These are phyloP conservation scores for Phainopepla nitens DNA, from an alignment of 2,113 vertebrate genomes.

Conservation along the genomic window DNA sequence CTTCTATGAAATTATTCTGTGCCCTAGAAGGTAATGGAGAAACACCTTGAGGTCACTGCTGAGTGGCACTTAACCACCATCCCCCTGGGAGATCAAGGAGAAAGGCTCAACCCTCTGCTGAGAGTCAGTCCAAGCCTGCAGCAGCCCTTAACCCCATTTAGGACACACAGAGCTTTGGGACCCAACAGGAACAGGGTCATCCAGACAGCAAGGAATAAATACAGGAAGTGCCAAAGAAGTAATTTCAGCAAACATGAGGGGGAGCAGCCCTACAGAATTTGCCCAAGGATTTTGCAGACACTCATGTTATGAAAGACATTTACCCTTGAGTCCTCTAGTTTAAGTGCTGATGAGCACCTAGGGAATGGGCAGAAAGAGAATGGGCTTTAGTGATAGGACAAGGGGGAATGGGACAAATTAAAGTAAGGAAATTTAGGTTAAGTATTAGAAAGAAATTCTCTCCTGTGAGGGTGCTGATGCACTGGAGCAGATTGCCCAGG, in stretches of 20 bases:
- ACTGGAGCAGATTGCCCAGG: not conserved
- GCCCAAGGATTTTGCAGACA: not conserved
- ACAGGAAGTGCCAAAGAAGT: not conserved
- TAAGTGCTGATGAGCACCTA: not conserved
- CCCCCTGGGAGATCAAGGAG: not conserved
- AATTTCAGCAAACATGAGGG: not conserved
- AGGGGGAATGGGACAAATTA: not conserved
- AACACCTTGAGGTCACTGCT: constrained; percentile 17
- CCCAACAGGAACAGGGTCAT: not conserved
- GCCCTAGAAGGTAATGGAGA: constrained; percentile 1
- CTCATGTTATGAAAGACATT: not conserved
- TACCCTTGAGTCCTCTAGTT: not conserved
- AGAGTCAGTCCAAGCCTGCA: not conserved
- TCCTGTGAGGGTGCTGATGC: not conserved
- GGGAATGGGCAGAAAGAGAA: not conserved
- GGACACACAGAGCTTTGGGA: not conserved
- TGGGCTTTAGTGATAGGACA: not conserved
- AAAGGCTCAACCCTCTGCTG: not conserved
- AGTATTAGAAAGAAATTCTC: not conserved
- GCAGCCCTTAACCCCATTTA: not conserved
- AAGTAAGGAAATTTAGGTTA: not conserved
- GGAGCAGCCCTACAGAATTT: not conserved
- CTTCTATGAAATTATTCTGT: constrained; percentile 25
- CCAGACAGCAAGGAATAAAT: not conserved
- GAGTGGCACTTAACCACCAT: not conserved